Evolutionary conservation across 2,113 vertebrate species (phyloP), one percentile per base, ranked within the genome.

Genomic region (Sylvietta virens): DNA sequence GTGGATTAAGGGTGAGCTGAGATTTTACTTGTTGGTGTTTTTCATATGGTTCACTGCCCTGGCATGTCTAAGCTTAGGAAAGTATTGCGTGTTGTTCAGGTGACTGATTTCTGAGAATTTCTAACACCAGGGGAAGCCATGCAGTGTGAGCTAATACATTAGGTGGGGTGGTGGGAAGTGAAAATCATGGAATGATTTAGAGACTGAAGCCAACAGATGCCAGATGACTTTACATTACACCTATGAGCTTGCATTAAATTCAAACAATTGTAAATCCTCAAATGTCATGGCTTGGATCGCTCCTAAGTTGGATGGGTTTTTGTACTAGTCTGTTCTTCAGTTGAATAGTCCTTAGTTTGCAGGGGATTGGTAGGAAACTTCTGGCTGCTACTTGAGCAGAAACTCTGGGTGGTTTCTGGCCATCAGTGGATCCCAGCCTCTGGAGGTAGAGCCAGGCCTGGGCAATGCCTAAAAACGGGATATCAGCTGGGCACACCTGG

Each of bases 351-450:
- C 22, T 57, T 50, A 11, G 31, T 77, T 89, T 78, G 54, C 24
- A 81, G 44, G 33, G 37, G 2, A 21, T 81, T 3, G 1, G 8
- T 37, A 15, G 37, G 37, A 57, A 58, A 30, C 24, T 31, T 30
- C 24, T 3, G 4, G 15, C 12, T 67, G 45, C 28, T 73, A 0
- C 65, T 62, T 27, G 7, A 5, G 10, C 51, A 37, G 62, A 33
- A 69, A 17, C 5, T 79, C 13, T 28, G 21, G 5, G 9, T 53
- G 22, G 12, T 45, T 88, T 50, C 64, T 81, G 50, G 21, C 27
- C 1, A 0, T 26, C 0, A 0, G 11, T 26, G 13, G n/a, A 15
- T 56, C 56, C 13, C 31, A 27, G 56, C 3, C 11, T 20, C 1
- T 14, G 37, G 15, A 58, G 47, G 26, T 0, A 3, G 28, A n/a